A percentile compares a stretch with the other conserved stretches of the same genome.
Evolutionary conservation across 2,888 invertebrate genomes (phyloP).

Genomic region (Frankliniella fusca): DNA sequence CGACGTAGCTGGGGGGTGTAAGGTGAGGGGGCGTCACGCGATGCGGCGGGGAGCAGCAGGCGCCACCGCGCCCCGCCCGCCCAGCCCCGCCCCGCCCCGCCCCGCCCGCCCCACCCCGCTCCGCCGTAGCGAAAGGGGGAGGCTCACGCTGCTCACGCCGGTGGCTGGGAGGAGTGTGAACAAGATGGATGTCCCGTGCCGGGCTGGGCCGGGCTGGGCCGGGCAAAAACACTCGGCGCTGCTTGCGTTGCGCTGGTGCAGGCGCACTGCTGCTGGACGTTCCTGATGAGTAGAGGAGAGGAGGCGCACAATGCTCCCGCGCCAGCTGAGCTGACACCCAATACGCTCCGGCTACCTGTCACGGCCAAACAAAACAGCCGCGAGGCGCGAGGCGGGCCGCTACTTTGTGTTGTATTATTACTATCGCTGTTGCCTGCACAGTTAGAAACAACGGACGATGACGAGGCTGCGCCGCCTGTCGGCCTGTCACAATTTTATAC

Average conservation of each 20-base stretch:
- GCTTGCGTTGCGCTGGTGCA: too few species aligned
- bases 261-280: background rate
- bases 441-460: too few species aligned
- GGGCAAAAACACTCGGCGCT: background rate
- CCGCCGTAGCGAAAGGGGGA: background rate
- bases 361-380: too few species aligned
- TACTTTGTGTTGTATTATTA: too few species aligned
- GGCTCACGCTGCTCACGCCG: conserved; percentile 23
- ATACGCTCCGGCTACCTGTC: too few species aligned
- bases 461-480: too few species aligned
- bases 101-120: background rate
- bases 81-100: background rate
- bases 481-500: too few species aligned
- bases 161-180: conserved; percentile 30
- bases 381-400: too few species aligned
- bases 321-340: too few species aligned
- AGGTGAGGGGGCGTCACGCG: background rate
- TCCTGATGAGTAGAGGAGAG: background rate
- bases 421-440: too few species aligned
- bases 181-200: conserved; percentile 4
- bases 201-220: background rate
- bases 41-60: background rate
- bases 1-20: background rate
- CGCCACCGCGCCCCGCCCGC: background rate
- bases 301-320: too few species aligned